Percentiles rank a stretch among this genome's conserved stretches.
Evolutionary conservation across 2,113 vertebrate species (phyloP).

Genomic region (Phyllostomus discolor): DNA sequence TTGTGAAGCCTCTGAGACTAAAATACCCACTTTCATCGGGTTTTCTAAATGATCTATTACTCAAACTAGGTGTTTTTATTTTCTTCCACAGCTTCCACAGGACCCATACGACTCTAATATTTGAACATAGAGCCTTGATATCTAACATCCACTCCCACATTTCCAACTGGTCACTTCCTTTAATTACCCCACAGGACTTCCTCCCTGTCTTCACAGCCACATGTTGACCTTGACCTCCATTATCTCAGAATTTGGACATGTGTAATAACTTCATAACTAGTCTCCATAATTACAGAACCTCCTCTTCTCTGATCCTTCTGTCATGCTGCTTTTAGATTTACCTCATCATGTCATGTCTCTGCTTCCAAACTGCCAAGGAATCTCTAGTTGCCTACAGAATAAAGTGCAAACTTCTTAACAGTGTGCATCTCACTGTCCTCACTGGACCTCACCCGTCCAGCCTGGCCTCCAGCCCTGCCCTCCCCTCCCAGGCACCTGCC

Average conservation of each 20-base stretch:
- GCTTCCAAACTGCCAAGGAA: neutral
- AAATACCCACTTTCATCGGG: neutral
- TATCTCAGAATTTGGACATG: neutral
- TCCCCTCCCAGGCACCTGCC: neutral
- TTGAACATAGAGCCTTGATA: neutral
- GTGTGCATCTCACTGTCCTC: too few species aligned
- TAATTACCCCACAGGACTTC: neutral
- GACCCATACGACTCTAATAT: neutral
- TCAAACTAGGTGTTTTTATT: neutral
- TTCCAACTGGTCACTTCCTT: neutral
- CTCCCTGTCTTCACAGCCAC: neutral
- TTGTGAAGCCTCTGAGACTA: neutral
- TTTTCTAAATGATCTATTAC: neutral
- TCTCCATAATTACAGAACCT: neutral
- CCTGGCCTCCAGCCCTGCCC: neutral
- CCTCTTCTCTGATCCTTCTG: neutral
- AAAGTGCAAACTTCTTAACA: neutral
- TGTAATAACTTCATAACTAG: neutral
- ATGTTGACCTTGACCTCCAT: neutral
- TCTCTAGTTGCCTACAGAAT: neutral
- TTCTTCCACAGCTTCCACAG: neutral
- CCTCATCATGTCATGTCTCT: neutral
- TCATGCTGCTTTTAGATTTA: neutral
- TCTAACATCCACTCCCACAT: neutral
- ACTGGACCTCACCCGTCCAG: neutral